Base-by-base conservation (phyloP, 2,888 invertebrate genomes). In the Thecocarcelia acutangulata region DNA sequence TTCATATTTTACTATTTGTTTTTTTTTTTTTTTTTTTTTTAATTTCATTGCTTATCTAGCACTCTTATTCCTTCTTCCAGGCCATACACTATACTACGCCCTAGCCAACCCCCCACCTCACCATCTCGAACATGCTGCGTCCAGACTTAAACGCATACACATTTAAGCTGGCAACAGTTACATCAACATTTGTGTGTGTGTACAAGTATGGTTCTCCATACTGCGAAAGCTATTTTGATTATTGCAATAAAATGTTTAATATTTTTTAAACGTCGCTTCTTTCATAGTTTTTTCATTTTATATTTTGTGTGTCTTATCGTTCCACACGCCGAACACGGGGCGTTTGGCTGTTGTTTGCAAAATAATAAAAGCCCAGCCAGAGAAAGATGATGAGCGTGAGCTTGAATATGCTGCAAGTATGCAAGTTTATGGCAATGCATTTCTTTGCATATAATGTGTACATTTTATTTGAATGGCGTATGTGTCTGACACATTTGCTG, bases 161-260 rank as follows among this genome's bases (percentile, higher is more conserved):
- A 44, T 19, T 12, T 19, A 61, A 19, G 13, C 56, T 64, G 8
- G 64, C 24, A 52, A 12, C 15, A 21, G 3, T 11, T 40, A 21
- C 12, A 33, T 33, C 46, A 33, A 24, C 9, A 48, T 33, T 50
- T 37, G 37, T 56, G n/a, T n/a, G n/a, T n/a, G n/a, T n/a, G n/a
- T 54, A 28, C 28, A 56, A 12, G 21, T 11, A 37, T 19, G 56
- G 19, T 9, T 33, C 21, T 58, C 64, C 64, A 58, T 70, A 42
- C 44, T 68, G 40, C 44, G 37, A 74, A 19, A 68, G 66, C 66
- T 59, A 68, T 79, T 79, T 74, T 69, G 79, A 74, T 74, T 74
- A 79, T 74, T 63, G 54, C 63, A 79, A 74, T 79, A 79, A 79
- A 79, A 80, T 74, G 68, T 80, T 80, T 69, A 74, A 74, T 80